A percentile compares a stretch with the other conserved stretches of the same genome.
These are phyloP conservation scores for Nothoprocta pentlandii DNA, from an alignment of 2,113 vertebrate species.

Conservation along the genomic window DNA sequence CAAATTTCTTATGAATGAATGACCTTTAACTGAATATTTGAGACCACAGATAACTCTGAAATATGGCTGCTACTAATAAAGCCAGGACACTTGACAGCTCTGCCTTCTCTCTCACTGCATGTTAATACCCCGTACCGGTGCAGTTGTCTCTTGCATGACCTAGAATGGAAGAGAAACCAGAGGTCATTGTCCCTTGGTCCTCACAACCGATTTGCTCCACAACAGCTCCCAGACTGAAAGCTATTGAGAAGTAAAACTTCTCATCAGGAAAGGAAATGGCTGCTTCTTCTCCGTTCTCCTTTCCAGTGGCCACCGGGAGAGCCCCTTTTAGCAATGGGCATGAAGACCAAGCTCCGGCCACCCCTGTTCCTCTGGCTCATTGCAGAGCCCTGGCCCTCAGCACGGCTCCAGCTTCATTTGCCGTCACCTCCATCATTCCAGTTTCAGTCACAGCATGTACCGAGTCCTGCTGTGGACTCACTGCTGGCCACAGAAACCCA, in stretches of 20 bases:
- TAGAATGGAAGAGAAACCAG: background rate
- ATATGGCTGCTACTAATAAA: background rate
- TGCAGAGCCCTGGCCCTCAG: background rate
- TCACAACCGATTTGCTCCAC: background rate
- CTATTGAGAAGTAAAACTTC: background rate
- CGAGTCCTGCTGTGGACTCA: too few relatives aligned
- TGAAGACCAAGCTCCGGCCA: background rate
- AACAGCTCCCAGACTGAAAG: background rate
- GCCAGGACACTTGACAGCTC: background rate
- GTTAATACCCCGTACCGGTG: background rate
- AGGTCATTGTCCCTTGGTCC: background rate
- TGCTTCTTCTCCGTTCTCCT: background rate
- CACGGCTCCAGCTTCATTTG: background rate
- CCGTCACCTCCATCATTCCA: background rate
- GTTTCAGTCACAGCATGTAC: too few relatives aligned
- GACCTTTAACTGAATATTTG: constrained; percentile 28
- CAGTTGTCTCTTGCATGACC: background rate
- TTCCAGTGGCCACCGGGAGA: background rate
- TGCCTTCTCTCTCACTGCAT: background rate
- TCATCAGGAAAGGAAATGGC: background rate
- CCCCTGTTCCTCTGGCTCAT: background rate
- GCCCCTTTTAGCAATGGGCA: accelerated
- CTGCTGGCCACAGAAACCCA: too few relatives aligned
- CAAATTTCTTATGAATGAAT: background rate
- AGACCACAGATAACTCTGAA: background rate